Evolutionary conservation across 2,797 vertebrate species (phyloP).

Genomic region (Huso huso): DNA sequence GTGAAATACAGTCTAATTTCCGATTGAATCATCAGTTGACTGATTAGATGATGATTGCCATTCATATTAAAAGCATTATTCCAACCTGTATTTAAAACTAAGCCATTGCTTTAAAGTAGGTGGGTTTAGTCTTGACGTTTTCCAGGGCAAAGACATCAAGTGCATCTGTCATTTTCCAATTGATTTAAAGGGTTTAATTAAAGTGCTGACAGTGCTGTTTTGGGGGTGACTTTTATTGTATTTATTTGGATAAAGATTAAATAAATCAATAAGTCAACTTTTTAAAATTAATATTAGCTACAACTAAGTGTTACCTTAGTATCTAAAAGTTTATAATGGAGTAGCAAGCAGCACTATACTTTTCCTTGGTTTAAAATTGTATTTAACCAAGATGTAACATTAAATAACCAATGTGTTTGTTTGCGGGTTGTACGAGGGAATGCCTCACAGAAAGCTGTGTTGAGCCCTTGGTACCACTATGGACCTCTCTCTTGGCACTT

Average conservation of each 20-base stretch:
- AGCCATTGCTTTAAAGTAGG: too few species aligned
- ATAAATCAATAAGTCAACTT: background rate
- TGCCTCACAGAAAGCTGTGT: slow-evolving; percentile 8
- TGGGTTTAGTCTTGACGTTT: too few species aligned
- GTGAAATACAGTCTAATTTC: background rate
- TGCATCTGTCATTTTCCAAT: too few species aligned
- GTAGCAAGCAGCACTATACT: slow-evolving; percentile 9
- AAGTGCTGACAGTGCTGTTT: too few species aligned
- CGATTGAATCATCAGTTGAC: background rate
- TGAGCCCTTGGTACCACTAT: slow-evolving; percentile 31
- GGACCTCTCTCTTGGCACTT: slow-evolving; percentile 62
- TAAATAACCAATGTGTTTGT: background rate
- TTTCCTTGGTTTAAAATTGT: slow-evolving; percentile 8
- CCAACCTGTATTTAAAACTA: too few species aligned
- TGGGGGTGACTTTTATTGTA: too few species aligned
- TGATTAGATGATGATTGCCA: background rate
- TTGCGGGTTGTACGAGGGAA: too few species aligned
- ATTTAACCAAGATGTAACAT: slow-evolving; percentile 8
- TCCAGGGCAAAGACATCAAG: too few species aligned
- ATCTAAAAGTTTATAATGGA: background rate
- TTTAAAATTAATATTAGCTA: too few species aligned
- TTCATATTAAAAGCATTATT: too few species aligned
- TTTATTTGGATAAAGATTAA: background rate
- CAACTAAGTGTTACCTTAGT: too few species aligned
- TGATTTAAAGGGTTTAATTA: too few species aligned